Evolutionary conservation across 2,797 vertebrate genomes (phyloP).

Genomic region (Poecile montanus): DNA sequence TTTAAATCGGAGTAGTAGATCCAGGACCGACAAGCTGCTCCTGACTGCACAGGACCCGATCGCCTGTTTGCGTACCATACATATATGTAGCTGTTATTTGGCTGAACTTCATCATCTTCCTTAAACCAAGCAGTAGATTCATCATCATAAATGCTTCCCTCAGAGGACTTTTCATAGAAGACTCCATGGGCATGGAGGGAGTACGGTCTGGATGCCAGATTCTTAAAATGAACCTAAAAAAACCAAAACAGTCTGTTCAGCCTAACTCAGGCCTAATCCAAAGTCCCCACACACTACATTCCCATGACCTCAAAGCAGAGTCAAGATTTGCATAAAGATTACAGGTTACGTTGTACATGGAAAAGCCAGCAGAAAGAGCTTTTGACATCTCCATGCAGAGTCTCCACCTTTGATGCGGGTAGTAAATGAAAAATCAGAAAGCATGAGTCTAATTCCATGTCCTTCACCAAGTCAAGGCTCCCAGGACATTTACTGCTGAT

Average conservation of each 20-base stretch:
- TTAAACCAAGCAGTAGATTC: conserved; percentile 86
- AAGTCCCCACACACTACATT: neutral
- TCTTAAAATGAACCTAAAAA: conserved; percentile 90
- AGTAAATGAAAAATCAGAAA: neutral
- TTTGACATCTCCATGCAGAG: neutral
- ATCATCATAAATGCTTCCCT: conserved; percentile 91
- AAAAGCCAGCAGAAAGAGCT: neutral
- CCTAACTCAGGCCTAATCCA: neutral
- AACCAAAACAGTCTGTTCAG: neutral
- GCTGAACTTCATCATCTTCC: conserved; percentile 85
- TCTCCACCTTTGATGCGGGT: neutral
- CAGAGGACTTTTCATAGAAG: conserved; percentile 90
- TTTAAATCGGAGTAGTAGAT: conserved; percentile 92
- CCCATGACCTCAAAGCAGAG: neutral
- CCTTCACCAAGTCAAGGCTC: neutral
- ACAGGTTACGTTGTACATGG: fast-evolving
- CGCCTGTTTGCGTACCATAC: conserved; percentile 84
- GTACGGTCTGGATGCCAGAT: conserved; percentile 87
- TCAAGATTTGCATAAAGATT: neutral
- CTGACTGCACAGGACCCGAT: conserved; percentile 79
- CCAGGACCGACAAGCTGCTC: conserved; percentile 89
- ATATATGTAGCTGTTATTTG: conserved; percentile 86
- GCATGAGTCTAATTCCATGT: neutral
- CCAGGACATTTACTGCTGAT: neutral
- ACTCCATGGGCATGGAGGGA: conserved; percentile 94